Percentiles rank a stretch among this genome's conserved stretches.
Evolutionary conservation across 1,140 invertebrate species (phyloP).

Genomic region (Eciton burchellii): DNA sequence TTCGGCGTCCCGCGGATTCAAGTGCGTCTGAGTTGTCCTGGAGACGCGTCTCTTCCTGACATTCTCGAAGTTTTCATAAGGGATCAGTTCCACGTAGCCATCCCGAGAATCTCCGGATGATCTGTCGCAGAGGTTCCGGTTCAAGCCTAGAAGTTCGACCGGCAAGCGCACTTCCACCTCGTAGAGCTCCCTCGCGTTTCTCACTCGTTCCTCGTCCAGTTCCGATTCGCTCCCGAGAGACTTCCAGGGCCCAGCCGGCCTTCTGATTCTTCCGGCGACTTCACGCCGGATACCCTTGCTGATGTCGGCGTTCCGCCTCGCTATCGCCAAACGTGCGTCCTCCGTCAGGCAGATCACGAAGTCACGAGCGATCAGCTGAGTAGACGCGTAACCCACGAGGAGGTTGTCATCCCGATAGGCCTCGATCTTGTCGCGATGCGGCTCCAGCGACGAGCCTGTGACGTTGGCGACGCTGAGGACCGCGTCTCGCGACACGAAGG

Average conservation of each 20-base stretch:
- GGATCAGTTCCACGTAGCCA: constrained; percentile 88
- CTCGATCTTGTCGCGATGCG: constrained; percentile 83
- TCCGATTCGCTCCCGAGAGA: constrained; percentile 88
- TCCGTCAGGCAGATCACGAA: constrained; percentile 89
- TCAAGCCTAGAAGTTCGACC: background rate
- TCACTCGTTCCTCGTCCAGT: constrained; percentile 85
- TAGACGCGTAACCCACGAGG: constrained; percentile 89
- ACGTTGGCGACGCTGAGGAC: constrained; percentile 81
- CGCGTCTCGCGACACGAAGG: constrained; percentile 86
- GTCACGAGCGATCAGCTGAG: constrained; percentile 86
- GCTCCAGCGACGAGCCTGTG: constrained; percentile 84
- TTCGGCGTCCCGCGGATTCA: constrained; percentile 81
- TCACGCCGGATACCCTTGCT: constrained; percentile 86
- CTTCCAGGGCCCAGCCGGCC: constrained; percentile 86
- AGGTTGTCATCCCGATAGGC: constrained; percentile 86
- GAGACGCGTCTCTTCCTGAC: constrained; percentile 77
- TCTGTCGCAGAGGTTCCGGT: constrained; percentile 76
- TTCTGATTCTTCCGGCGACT: constrained; percentile 87
- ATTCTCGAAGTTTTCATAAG: constrained; percentile 84
- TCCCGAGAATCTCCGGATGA: constrained; percentile 86
- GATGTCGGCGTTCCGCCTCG: constrained; percentile 84
- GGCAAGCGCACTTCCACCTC: constrained; percentile 87
- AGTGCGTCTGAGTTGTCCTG: constrained; percentile 85
- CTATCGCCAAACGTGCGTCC: constrained; percentile 81
- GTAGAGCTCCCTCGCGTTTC: constrained; percentile 85